Evolutionary conservation across 2,797 vertebrate species (phyloP).

Genomic region (Anguilla obscura): DNA sequence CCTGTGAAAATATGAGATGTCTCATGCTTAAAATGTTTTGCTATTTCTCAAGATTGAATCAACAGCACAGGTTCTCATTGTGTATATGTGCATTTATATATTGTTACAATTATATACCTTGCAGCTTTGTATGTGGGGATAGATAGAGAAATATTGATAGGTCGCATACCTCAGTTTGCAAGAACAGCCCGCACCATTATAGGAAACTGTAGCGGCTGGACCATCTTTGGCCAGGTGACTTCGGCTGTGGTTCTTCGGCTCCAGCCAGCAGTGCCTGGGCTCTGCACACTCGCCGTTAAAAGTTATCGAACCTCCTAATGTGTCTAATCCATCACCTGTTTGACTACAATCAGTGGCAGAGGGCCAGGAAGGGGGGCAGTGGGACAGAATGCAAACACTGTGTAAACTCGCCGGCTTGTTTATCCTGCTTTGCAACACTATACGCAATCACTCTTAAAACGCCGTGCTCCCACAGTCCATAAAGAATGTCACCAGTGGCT

Average conservation of each 20-base stretch:
- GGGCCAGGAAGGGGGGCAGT: conserved; percentile 27
- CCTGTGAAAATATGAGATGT: no score
- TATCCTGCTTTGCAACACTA: conserved; percentile 49
- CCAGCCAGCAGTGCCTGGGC: background rate
- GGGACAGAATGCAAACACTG: conserved; percentile 49
- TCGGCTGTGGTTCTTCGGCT: conserved; percentile 1
- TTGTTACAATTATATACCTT: background rate
- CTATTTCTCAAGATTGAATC: no score
- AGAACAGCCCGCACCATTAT: background rate
- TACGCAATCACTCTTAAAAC: conserved; percentile 58
- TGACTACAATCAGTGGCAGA: conserved; percentile 51
- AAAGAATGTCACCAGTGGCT: background rate
- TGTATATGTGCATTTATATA: background rate
- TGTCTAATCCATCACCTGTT: conserved; percentile 48
- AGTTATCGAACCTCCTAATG: conserved; percentile 30
- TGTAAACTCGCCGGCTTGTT: conserved; percentile 32
- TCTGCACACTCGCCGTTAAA: conserved; percentile 19
- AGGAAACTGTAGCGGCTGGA: background rate
- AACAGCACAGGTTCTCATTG: no score
- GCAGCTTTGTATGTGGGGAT: background rate
- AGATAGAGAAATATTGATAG: background rate
- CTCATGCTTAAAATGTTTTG: no score
- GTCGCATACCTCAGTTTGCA: background rate
- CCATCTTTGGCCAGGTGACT: background rate
- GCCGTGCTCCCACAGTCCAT: background rate